Conservation (phyloP, 2,888 invertebrate genomes). For the Neoaliturus tenellus region DNA sequence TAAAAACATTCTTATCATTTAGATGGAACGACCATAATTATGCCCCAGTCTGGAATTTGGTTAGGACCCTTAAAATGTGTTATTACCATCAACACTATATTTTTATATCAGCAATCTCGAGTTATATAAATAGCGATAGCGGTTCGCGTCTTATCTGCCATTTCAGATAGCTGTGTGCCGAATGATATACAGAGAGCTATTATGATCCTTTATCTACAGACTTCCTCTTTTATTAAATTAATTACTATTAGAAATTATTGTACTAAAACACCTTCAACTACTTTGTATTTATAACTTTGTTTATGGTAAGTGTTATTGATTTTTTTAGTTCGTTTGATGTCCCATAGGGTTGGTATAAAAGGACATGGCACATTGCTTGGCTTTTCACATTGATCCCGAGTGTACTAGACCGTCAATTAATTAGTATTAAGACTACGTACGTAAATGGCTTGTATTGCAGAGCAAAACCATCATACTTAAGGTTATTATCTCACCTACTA, state of each 20-base stretch:
- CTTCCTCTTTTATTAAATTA: neutral
- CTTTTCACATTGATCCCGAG: no score
- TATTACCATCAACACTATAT: neutral
- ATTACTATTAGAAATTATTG: neutral
- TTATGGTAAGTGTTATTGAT: no score
- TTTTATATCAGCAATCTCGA: neutral
- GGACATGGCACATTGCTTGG: no score
- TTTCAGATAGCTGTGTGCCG: neutral
- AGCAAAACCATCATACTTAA: no score
- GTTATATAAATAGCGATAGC: neutral
- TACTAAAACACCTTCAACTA: no score
- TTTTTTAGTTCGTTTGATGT: no score
- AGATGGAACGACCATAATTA: constrained; percentile 29
- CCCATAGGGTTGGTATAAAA: no score
- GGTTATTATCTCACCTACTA: no score
- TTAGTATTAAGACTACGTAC: no score
- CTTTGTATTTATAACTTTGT: no score
- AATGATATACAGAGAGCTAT: neutral
- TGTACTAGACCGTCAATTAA: no score
- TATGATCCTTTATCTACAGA: neutral
- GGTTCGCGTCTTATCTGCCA: neutral
- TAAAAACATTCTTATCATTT: constrained; percentile 26
- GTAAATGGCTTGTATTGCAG: no score
- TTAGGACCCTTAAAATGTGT: constrained; percentile 22
- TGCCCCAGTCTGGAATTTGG: neutral